These are phyloP conservation scores for Aphelenchoides avenae DNA, from an alignment of 1,140 invertebrate genomes.

Conservation along the genomic window DNA sequence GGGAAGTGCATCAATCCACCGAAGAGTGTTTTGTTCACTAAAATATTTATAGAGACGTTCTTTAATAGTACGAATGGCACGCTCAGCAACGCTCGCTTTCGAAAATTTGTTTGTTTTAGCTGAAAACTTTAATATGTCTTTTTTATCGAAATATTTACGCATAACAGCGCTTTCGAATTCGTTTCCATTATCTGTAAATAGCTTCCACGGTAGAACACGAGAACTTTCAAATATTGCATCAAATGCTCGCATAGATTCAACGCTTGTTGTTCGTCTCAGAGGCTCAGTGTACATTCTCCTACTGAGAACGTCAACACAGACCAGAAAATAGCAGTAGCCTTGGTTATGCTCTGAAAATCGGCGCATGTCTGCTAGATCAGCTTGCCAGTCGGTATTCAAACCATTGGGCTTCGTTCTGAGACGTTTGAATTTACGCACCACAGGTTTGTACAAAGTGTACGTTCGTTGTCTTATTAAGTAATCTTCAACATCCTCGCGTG, in stretches of 20 bases:
- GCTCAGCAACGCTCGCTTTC: too few relatives aligned
- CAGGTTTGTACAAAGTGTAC: constrained; percentile 2
- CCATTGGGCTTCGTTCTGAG: neutral
- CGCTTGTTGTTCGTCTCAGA: neutral
- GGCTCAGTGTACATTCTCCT: neutral
- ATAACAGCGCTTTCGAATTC: too few relatives aligned
- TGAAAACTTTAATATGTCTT: too few relatives aligned
- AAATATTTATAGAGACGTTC: too few relatives aligned
- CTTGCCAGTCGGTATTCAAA: constrained; percentile 2
- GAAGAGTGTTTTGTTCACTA: too few relatives aligned
- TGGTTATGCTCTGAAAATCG: neutral
- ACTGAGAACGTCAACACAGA: neutral
- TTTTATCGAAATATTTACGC: too few relatives aligned
- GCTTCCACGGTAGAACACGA: neutral
- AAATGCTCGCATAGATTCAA: neutral
- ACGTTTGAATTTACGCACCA: neutral
- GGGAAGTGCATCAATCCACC: too few relatives aligned
- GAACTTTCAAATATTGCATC: neutral
- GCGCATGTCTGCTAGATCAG: neutral
- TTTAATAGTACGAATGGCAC: too few relatives aligned
- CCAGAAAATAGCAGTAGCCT: neutral
- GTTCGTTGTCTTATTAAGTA: neutral
- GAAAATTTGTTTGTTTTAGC: too few relatives aligned
- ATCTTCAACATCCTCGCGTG: neutral
- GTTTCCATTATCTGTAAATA: too few relatives aligned